phyloP scores from a whole-genome alignment of 2,888 invertebrate species.

The Limenitis camilla region DNA sequence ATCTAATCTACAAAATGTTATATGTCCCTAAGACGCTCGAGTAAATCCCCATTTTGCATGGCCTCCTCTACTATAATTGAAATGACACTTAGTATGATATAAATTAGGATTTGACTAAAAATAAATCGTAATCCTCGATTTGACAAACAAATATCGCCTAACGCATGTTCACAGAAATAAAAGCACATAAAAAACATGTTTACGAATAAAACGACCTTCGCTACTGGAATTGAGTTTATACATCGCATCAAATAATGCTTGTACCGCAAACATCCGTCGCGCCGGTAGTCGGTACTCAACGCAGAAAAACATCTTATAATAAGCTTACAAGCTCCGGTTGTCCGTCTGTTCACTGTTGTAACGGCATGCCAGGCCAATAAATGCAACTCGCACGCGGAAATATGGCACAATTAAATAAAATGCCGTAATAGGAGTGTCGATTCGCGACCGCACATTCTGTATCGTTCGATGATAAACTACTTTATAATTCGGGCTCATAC shows the following conservation, averaged over 20 bases:
- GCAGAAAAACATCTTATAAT: slow-evolving; percentile 22
- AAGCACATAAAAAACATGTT: no score
- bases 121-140: no score
- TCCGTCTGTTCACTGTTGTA: slow-evolving; percentile 7
- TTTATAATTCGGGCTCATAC: no score
- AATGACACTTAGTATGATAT: no score
- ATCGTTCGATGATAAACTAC: not conserved
- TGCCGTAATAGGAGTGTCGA: slow-evolving; percentile 3
- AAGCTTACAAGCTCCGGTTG: slow-evolving; percentile 19
- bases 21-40: no score
- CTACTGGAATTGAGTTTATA: slow-evolving; percentile 12
- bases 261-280: slow-evolving; percentile 21
- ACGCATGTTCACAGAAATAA: no score
- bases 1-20: no score
- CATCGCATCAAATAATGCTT: slow-evolving; percentile 12
- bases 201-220: slow-evolving; percentile 4
- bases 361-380: slow-evolving; percentile 16
- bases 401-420: slow-evolving; percentile 21
- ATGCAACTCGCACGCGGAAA: slow-evolving; percentile 16
- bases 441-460: not conserved
- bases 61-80: no score
- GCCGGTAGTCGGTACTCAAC: not conserved
- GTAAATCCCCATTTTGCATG: no score
- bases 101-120: no score
- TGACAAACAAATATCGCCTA: no score